Base-by-base conservation (phyloP, 2,797 vertebrate genomes). In the Pangasius mekongensis region DNA sequence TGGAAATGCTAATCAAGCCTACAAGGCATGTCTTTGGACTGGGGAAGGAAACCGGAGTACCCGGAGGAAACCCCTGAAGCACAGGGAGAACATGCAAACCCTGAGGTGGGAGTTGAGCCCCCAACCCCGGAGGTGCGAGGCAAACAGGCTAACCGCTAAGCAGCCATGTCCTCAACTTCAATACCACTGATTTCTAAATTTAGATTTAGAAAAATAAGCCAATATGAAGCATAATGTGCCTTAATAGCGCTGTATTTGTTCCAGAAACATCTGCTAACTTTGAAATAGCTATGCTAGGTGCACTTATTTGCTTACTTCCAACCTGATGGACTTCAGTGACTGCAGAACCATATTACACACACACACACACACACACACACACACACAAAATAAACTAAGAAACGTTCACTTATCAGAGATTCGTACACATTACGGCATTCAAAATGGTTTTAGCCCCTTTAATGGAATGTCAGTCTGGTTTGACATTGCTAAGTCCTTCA, bases 401-500 rank as follows among this genome's bases (percentile, higher is more conserved):
- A 39, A 39, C 4, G 39, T 39, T 5, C 39, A 39, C 39, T 39
- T 39, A 39, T 39, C 39, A 39, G 5, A 39, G 39, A 76, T 27
- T 77, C 24, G 5, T 5, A n/a, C 3, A 77, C 36, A 39, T 71
- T 39, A 7, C n/a, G 2, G 20, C 24, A 0, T 74, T 3, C 36
- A 27, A 76, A 76, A 76, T 1, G 43, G 14, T 76, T 22, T 9
- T 74, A 24, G 18, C 71, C 0, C 36, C 2, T 43, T 39, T 20
- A 74, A 49, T 74, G 43, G 39, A 74, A 24, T 14, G 14, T 13
- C 39, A 13, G 71, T 47, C 43, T 74, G 71, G 30, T 80, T 10
- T 56, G 77, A 33, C 30, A 80, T 56, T 82, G 56, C 80, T 82
- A 82, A 60, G 56, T 82, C 77, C 52, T 56, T 80, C 18, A 33